phyloP scores from a whole-genome alignment of 2,113 vertebrate species.

The Hyla sarda region DNA sequence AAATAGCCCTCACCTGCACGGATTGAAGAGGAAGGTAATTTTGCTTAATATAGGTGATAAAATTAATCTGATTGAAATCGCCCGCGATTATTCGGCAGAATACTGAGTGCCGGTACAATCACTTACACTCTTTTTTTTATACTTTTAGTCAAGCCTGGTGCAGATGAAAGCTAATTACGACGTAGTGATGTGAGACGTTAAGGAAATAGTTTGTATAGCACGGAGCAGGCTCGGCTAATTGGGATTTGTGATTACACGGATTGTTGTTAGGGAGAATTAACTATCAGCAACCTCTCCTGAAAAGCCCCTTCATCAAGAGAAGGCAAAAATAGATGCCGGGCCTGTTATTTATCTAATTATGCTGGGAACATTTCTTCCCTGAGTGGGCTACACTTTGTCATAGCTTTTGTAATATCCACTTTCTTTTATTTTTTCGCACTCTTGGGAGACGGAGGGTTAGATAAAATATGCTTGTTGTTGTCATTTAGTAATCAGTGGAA shows the following conservation, averaged over 20 bases:
- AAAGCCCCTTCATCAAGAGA: constrained; percentile 89
- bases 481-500: constrained; percentile 49
- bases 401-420: constrained; percentile 61
- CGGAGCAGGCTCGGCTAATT: constrained; percentile 93
- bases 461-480: constrained; percentile 46
- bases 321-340: constrained; percentile 86
- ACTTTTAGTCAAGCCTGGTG: constrained; percentile 86
- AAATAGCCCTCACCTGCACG: constrained; percentile 89
- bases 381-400: constrained; percentile 76
- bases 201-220: constrained; percentile 91
- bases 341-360: constrained; percentile 91
- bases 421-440: constrained; percentile 44
- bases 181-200: constrained; percentile 87
- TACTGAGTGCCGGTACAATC: constrained; percentile 91
- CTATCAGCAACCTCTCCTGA: constrained; percentile 93
- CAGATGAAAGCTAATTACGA: constrained; percentile 99
- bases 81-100: constrained; percentile 89
- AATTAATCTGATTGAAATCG: constrained; percentile 99
- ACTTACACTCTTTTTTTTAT: constrained; percentile 95
- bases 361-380: constrained; percentile 79
- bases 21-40: constrained; percentile 88
- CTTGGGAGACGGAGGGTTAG: constrained; percentile 46
- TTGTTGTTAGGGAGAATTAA: constrained; percentile 97
- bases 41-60: constrained; percentile 94
- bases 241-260: constrained; percentile 99